Evolutionary conservation across 1,140 invertebrate species (phyloP), one percentile per base, ranked within the genome.

Genomic region (Heliconius congener): DNA sequence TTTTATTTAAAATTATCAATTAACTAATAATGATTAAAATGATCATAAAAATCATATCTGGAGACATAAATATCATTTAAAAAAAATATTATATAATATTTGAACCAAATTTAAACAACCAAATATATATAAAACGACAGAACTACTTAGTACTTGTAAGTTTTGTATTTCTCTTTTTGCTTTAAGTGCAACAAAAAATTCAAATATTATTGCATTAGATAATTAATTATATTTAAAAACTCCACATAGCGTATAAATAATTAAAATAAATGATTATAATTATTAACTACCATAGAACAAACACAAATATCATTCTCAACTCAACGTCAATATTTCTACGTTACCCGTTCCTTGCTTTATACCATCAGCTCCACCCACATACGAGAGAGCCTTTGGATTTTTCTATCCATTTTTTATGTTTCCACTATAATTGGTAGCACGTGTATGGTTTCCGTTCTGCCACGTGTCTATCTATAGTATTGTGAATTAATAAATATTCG

Each of bases 361-460:
- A 78, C 82, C 83, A 89, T 78, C 83, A 82, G 85, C 81, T 87
- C 86, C 88, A 80, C 88, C 87, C 81, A 85, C 85, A 88, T 85
- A 83, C 76, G 88, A 86, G 83, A 83, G 82, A 85, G 80, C 81
- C 82, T 87, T 78, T 84, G 84, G 79, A 87, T 85, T 84, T 84
- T 86, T 86, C 86, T 83, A 85, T 84, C 83, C 74, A 85, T 87
- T 90, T 90, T 93, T 92, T 88, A 81, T 86, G 81, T 82, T 78
- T 91, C 83, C 84, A 85, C 80, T 92, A 84, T 93, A 94, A 94
- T 94, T 94, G 91, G 90, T 85, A 91, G 85, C 93, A 94, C 93
- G 93, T 94, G 93, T 88, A 90, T 75, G 71, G 84, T 88, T 90
- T 93, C 91, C 91, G 88, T 82, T 89, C 82, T 83, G 93, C 81